Evolutionary conservation across 2,797 vertebrate genomes (phyloP).

Genomic region (Trachurus trachurus): DNA sequence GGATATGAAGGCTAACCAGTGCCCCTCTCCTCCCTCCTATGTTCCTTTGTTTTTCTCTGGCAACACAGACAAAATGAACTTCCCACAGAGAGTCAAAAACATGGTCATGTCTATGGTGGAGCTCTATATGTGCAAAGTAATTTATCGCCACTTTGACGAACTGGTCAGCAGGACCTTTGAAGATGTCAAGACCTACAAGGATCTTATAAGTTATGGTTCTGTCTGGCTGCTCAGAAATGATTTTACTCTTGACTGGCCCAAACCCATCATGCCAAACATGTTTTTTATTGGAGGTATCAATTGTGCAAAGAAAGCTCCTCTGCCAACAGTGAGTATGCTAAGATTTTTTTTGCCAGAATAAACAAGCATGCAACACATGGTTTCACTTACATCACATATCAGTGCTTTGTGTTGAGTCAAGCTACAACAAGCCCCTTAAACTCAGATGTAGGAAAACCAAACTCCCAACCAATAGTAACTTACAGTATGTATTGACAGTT

Average conservation of each 20-base stretch:
- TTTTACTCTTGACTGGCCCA: slow-evolving; percentile 86
- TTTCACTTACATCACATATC: slow-evolving; percentile 15
- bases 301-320: slow-evolving; percentile 79
- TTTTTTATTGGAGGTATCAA: slow-evolving; percentile 89
- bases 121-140: slow-evolving; percentile 45
- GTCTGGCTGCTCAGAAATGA: slow-evolving; percentile 87
- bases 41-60: slow-evolving; percentile 71
- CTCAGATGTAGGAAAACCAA: not conserved
- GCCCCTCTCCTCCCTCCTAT: slow-evolving; percentile 81
- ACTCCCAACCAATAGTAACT: not conserved
- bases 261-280: slow-evolving; percentile 90
- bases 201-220: slow-evolving; percentile 70
- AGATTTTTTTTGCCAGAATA: slow-evolving; percentile 5
- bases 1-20: slow-evolving; percentile 71
- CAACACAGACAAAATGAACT: slow-evolving; percentile 78
- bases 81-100: slow-evolving; percentile 82
- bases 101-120: slow-evolving; percentile 56
- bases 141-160: slow-evolving; percentile 76
- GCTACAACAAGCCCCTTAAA: not conserved
- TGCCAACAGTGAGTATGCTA: slow-evolving; percentile 85
- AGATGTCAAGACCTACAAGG: slow-evolving; percentile 68
- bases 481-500: not conserved
- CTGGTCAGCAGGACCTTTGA: slow-evolving; percentile 70
- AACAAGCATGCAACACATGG: slow-evolving; percentile 31
- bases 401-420: not conserved